phyloP scores from a whole-genome alignment of 2,888 invertebrate species.

The Pachydiplax longipennis region DNA sequence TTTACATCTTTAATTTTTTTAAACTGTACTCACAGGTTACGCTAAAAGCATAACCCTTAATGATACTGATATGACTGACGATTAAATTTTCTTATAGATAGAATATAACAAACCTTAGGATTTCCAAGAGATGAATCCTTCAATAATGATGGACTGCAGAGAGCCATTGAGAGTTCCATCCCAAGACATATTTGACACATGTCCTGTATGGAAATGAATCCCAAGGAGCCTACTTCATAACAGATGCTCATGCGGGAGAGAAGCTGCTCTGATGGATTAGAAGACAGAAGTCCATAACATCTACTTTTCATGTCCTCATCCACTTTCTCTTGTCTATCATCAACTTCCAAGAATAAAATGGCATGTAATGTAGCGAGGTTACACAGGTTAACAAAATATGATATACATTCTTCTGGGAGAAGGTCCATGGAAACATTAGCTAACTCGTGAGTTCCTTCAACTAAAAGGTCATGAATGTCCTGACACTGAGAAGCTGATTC shows the following conservation, averaged over 20 bases:
- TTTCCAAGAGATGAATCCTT: neutral
- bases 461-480: slow-evolving; percentile 53
- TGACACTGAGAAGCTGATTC: slow-evolving; percentile 50
- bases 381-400: slow-evolving; percentile 58
- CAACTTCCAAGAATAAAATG: slow-evolving; percentile 50
- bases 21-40: too few species aligned
- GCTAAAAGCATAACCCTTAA: too few species aligned
- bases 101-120: neutral
- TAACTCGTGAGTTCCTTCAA: slow-evolving; percentile 54
- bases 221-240: slow-evolving; percentile 58
- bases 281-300: slow-evolving; percentile 49
- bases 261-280: slow-evolving; percentile 38
- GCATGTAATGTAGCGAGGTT: slow-evolving; percentile 59
- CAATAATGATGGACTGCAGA: neutral
- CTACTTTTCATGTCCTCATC: neutral
- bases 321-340: neutral
- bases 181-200: slow-evolving; percentile 57
- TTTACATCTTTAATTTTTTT: too few species aligned
- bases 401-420: slow-evolving; percentile 56
- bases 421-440: slow-evolving; percentile 55
- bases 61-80: too few species aligned
- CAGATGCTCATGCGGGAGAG: slow-evolving; percentile 54
- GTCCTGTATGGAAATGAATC: slow-evolving; percentile 57
- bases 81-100: too few species aligned
- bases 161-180: slow-evolving; percentile 49